These are phyloP conservation scores for Dusona sp. DNA, from an alignment of 2,888 invertebrate species.

Conservation along the genomic window DNA sequence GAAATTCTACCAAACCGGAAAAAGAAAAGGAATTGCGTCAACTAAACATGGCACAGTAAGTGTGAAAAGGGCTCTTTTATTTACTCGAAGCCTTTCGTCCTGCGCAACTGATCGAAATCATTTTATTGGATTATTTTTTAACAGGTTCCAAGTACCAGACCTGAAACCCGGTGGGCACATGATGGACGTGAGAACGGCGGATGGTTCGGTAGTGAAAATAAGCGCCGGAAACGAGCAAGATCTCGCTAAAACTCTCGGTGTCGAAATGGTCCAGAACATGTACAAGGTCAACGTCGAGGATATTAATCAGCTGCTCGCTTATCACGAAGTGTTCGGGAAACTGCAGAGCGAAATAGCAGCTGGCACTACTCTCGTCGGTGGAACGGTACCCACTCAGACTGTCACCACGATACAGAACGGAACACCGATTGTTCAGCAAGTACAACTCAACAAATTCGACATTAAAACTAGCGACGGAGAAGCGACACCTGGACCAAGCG, in stretches of 20 bases:
- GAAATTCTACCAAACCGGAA: constrained; percentile 79
- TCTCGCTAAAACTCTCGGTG: constrained; percentile 87
- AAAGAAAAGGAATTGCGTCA: constrained; percentile 83
- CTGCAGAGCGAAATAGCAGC: constrained; percentile 87
- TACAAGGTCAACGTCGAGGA: constrained; percentile 93
- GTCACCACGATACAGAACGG: constrained; percentile 84
- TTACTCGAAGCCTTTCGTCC: not conserved
- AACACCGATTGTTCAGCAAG: constrained; percentile 82
- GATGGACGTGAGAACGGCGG: constrained; percentile 88
- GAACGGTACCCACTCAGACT: constrained; percentile 83
- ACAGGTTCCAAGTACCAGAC: constrained; percentile 84
- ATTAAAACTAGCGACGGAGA: constrained; percentile 82
- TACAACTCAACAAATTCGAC: constrained; percentile 83
- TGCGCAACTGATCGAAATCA: not conserved
- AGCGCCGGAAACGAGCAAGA: constrained; percentile 88
- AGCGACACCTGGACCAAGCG: constrained; percentile 85
- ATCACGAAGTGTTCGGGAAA: constrained; percentile 94
- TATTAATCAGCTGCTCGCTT: constrained; percentile 92
- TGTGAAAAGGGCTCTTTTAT: constrained; percentile 34
- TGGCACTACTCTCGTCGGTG: constrained; percentile 84
- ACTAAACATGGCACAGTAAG: constrained; percentile 83
- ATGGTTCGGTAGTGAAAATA: constrained; percentile 91
- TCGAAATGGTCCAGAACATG: constrained; percentile 92
- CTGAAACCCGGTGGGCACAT: constrained; percentile 85
- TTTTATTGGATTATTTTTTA: constrained; percentile 33